These are phyloP conservation scores for Drosophila littoralis DNA, from an alignment of 1,140 invertebrate species.

Conservation along the genomic window DNA sequence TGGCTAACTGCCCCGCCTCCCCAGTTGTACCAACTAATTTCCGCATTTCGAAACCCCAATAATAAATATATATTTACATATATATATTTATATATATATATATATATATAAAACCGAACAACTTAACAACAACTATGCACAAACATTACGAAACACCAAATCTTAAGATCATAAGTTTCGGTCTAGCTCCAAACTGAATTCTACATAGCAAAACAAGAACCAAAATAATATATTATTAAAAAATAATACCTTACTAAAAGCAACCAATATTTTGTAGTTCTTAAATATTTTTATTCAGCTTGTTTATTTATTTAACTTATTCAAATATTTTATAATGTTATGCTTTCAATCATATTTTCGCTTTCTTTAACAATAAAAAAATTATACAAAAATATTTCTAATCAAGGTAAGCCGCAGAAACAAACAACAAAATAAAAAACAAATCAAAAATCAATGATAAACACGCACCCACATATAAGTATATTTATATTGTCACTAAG, in stretches of 20 bases:
- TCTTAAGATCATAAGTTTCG: conserved; percentile 24
- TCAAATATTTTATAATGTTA: conserved; percentile 46
- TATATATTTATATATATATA: too few species aligned
- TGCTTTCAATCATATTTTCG: conserved; percentile 49
- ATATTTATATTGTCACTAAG: conserved; percentile 27
- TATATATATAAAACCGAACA: conserved; percentile 8
- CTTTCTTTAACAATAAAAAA: conserved; percentile 51
- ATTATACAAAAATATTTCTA: conserved; percentile 7
- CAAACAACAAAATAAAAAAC: conserved; percentile 42
- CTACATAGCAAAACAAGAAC: conserved; percentile 67
- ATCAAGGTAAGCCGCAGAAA: conserved; percentile 65
- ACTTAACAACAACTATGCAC: conserved; percentile 30
- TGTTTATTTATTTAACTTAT: conserved; percentile 53
- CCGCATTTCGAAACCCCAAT: neutral
- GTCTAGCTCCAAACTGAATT: conserved; percentile 56
- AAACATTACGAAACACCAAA: conserved; percentile 32
- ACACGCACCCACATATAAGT: conserved; percentile 43
- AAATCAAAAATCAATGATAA: conserved; percentile 56
- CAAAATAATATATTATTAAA: conserved; percentile 24
- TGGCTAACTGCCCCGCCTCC: conserved; percentile 12
- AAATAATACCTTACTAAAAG: conserved; percentile 28
- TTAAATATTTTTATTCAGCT: conserved; percentile 53
- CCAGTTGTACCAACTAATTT: conserved; percentile 21
- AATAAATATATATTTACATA: too few species aligned
- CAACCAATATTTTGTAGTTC: conserved; percentile 60